Conservation (phyloP, 2,888 invertebrate species). For the Papilio gigon region DNA sequence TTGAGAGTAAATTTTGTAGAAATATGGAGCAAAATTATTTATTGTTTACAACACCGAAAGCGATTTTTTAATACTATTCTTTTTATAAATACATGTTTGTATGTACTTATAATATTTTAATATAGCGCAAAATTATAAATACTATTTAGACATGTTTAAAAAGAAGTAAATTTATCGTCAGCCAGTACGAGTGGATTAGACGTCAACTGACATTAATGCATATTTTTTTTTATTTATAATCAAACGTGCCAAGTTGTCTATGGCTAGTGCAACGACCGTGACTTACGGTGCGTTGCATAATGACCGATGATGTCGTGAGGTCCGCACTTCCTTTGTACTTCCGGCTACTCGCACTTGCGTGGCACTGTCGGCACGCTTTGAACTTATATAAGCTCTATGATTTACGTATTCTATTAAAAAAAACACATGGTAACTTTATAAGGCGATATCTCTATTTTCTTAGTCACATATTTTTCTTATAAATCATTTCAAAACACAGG, state of each 20-base stretch:
- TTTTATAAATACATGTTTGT: too few relatives aligned
- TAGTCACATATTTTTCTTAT: neutral
- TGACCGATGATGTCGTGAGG: slow-evolving; percentile 38
- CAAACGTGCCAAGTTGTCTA: slow-evolving; percentile 27
- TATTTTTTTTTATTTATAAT: slow-evolving; percentile 9
- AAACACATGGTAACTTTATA: neutral
- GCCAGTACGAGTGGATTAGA: neutral
- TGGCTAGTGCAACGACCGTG: slow-evolving; percentile 46
- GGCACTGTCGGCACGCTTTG: slow-evolving; percentile 28
- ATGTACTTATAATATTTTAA: too few relatives aligned
- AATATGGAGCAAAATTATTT: neutral
- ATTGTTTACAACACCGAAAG: too few relatives aligned
- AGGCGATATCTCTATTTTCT: neutral
- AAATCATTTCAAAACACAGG: neutral
- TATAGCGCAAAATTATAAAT: neutral
- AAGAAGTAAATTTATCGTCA: neutral
- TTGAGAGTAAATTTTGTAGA: neutral
- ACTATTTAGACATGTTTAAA: neutral
- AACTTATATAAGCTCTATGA: slow-evolving; percentile 23
- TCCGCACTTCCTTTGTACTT: slow-evolving; percentile 42
- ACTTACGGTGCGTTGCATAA: slow-evolving; percentile 47
- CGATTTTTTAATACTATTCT: neutral
- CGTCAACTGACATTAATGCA: neutral
- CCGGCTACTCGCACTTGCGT: slow-evolving; percentile 36
- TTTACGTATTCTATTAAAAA: neutral